A percentile compares a stretch with the other conserved stretches of the same genome.
These are phyloP conservation scores for Podilymbus podiceps DNA, from an alignment of 2,113 vertebrate genomes.

Conservation along the genomic window DNA sequence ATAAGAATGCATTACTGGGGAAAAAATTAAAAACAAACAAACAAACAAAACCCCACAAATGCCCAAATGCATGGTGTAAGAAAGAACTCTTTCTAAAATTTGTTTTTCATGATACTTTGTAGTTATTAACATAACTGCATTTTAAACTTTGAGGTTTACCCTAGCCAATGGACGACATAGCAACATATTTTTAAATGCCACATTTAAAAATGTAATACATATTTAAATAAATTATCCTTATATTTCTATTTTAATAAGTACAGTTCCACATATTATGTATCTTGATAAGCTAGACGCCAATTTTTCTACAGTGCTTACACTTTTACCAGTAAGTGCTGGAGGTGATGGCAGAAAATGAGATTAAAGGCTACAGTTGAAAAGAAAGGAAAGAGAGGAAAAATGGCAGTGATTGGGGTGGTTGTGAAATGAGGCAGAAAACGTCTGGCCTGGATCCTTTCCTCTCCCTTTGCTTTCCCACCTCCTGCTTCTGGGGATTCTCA, in stretches of 20 bases:
- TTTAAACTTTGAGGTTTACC: neutral
- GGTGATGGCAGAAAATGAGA: neutral
- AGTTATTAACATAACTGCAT: neutral
- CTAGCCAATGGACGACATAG: neutral
- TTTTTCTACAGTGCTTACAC: neutral
- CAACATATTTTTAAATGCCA: neutral
- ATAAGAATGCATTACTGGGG: neutral
- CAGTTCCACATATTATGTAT: neutral
- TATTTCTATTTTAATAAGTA: neutral
- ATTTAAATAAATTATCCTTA: neutral
- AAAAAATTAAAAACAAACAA: too few species aligned
- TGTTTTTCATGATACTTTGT: neutral
- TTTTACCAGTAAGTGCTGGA: neutral
- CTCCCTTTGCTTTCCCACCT: neutral
- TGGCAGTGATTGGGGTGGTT: fast-evolving
- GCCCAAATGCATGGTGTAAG: neutral
- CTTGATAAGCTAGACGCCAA: neutral
- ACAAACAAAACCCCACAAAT: too few species aligned
- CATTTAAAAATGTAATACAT: neutral
- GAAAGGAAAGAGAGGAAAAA: neutral
- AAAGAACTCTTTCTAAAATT: neutral
- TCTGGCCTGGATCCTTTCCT: neutral
- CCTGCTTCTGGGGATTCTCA: neutral
- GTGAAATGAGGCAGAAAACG: neutral
- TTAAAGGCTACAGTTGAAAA: neutral